phyloP scores from a whole-genome alignment of 2,888 invertebrate genomes.

The Caenorhabditis doughertyi region DNA sequence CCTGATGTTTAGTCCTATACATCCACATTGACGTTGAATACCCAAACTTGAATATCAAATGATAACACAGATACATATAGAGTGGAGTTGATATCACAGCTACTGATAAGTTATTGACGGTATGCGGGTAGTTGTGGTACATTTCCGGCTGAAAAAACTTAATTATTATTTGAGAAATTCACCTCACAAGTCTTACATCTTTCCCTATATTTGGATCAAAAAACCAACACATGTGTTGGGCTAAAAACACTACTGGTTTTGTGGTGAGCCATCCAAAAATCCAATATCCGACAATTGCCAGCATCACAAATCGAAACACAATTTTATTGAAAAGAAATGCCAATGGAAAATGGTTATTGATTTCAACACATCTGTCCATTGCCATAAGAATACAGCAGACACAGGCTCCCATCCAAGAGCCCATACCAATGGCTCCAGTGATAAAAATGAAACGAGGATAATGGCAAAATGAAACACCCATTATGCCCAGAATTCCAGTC shows the following conservation, averaged over 20 bases:
- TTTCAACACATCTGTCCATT: slow-evolving; percentile 37
- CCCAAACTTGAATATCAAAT: slow-evolving; percentile 25
- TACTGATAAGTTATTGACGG: slow-evolving; percentile 58
- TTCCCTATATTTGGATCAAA: slow-evolving; percentile 35
- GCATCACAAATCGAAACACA: not conserved
- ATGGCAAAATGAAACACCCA: slow-evolving; percentile 36
- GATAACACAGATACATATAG: slow-evolving; percentile 46
- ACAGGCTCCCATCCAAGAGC: slow-evolving; percentile 47
- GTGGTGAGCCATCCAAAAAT: slow-evolving; percentile 19
- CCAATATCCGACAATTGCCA: slow-evolving; percentile 7
- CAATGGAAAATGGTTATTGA: not conserved
- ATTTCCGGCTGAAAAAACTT: slow-evolving; percentile 2
- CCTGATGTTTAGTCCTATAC: slow-evolving; percentile 29
- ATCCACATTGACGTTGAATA: slow-evolving; percentile 30
- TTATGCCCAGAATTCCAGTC: slow-evolving; percentile 32
- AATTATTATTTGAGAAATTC: too few species aligned
- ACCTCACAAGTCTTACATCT: slow-evolving; percentile 2
- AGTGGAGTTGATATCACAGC: slow-evolving; percentile 50
- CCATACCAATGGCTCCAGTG: slow-evolving; percentile 22
- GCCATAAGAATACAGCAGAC: slow-evolving; percentile 37
- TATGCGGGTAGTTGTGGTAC: slow-evolving; percentile 45
- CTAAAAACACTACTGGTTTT: slow-evolving; percentile 27
- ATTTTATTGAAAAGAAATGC: slow-evolving; percentile 5
- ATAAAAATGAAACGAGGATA: slow-evolving; percentile 19
- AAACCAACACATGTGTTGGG: slow-evolving; percentile 23